Base-by-base conservation (phyloP, 1,140 invertebrate genomes). In the Drosophila dunni region DNA sequence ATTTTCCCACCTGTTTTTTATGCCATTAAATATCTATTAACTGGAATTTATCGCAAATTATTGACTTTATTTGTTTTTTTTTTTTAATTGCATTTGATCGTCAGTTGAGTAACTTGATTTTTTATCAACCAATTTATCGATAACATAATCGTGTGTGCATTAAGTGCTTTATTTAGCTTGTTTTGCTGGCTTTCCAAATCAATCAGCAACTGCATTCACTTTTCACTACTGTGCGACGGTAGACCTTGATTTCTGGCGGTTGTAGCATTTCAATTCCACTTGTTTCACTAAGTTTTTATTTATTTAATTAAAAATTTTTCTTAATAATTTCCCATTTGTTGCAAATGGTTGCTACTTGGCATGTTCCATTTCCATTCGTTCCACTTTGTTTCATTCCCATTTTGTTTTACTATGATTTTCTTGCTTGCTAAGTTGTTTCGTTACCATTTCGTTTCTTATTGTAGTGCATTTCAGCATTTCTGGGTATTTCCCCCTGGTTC, bases 71-170 rank as follows among this genome's bases (percentile, higher is more conserved):
- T 51, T 53, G 17, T 20, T 20, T 20, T 20, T 0, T 20, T 20
- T 0, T 4, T 13, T 51, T 15, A 53, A 53, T 34, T 53, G 50
- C 50, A 53, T 15, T 53, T 53, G 9, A 36, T 53, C 50, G 50
- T 36, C 34, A 53, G 36, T 53, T 53, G 50, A 53, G 50, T n/a
- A 36, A 53, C 50, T 53, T 13, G 40, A 3, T 13, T 7, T 38
- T 38, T 38, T 10, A 10, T 38, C 36, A 42, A 42, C 11, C 13
- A 17, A 33, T 51, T 29, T 51, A 51, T 33, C 50, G 50, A 33
- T 51, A 51, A 34, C 9, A 7, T 29, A 6, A 6, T 29, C 24
- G n/a, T n/a, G 50, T 7, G 24, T 51, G 50, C 50, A 51, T 51
- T 53, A 50, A 20, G 29, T 29, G 20, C 11, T 42, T 42, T 24